Evolutionary conservation across 1,140 invertebrate species (phyloP).

Genomic region (Leptopilina boulardi): DNA sequence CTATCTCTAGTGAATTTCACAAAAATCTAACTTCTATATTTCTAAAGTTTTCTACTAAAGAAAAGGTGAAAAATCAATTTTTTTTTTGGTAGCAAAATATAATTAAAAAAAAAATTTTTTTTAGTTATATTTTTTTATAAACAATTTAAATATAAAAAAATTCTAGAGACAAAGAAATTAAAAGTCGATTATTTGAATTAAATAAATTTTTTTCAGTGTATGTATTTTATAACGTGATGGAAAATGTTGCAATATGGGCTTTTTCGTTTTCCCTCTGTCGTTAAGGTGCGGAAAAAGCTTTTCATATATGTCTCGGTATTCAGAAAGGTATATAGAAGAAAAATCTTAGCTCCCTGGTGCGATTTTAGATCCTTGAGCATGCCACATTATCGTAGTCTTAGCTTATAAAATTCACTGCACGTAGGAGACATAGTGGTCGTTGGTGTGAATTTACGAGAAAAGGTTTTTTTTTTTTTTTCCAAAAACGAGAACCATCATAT

Average conservation of each 20-base stretch:
- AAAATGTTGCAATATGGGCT: not conserved
- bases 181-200: too few species aligned
- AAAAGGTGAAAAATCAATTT: not conserved
- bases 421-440: constrained; percentile 2
- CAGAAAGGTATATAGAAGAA: not conserved
- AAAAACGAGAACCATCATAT: too few species aligned
- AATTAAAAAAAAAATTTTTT: too few species aligned
- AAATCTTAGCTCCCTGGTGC: constrained; percentile 15
- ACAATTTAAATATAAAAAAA: too few species aligned
- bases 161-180: too few species aligned
- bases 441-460: constrained; percentile 18
- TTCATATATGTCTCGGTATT: constrained; percentile 8
- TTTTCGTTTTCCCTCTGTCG: not conserved
- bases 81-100: too few species aligned
- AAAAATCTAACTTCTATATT: constrained; percentile 39
- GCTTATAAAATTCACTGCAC: constrained; percentile 28
- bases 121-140: too few species aligned
- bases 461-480: not conserved
- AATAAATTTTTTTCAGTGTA: too few species aligned
- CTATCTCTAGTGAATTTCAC: constrained; percentile 45
- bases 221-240: not conserved
- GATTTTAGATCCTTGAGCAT: constrained; percentile 12
- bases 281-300: not conserved
- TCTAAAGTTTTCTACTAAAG: not conserved
- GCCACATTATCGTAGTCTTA: constrained; percentile 13